Conservation (phyloP, 2,797 vertebrate species). For the Enteromius mattozi region DNA sequence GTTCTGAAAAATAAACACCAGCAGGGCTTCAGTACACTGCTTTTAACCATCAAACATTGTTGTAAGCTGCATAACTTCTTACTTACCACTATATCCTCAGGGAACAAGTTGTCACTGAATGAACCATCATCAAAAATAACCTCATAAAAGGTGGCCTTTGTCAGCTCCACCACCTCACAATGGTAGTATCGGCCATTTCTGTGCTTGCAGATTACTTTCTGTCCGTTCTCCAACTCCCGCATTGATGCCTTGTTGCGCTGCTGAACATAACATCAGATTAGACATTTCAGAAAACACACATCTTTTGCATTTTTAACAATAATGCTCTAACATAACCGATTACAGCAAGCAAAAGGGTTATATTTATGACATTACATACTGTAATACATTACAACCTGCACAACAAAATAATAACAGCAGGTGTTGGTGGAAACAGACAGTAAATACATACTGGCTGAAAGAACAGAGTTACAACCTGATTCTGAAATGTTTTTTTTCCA, state of each 20-base stretch:
- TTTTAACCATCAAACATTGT: neutral
- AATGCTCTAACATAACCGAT: neutral
- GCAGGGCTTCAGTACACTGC: neutral
- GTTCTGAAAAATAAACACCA: constrained; percentile 76
- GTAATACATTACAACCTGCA: neutral
- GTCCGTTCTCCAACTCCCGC: constrained; percentile 85
- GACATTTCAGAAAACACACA: neutral
- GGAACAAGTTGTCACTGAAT: constrained; percentile 97
- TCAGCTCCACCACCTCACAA: constrained; percentile 90
- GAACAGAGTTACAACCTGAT: neutral
- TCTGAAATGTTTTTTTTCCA: neutral
- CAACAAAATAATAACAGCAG: neutral
- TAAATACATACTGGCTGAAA: neutral
- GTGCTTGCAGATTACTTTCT: constrained; percentile 95
- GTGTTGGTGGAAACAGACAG: neutral
- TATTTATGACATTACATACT: neutral
- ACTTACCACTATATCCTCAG: constrained; percentile 94
- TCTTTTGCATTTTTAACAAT: neutral
- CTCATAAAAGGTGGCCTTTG: constrained; percentile 94
- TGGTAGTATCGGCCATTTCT: constrained; percentile 97
- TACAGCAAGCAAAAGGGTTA: neutral
- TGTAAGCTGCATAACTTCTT: neutral
- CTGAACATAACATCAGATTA: neutral
- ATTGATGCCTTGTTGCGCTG: constrained; percentile 86
- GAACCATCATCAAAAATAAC: constrained; percentile 98